Conservation (phyloP, 2,797 vertebrate species). For the Xenentodon cancila region DNA sequence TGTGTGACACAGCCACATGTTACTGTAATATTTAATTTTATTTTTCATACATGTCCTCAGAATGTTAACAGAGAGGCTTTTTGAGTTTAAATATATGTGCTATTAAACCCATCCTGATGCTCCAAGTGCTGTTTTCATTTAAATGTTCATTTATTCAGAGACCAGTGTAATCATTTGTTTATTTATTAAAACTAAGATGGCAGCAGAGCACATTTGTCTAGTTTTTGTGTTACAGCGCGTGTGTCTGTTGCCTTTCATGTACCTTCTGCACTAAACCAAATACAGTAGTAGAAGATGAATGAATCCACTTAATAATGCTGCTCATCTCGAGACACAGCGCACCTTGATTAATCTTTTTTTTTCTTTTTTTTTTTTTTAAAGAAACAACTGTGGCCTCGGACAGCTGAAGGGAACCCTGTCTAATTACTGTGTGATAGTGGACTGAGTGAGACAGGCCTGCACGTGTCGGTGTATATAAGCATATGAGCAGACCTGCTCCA, state of each 20-base stretch:
- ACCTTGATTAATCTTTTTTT: slow-evolving; percentile 6
- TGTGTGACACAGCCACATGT: slow-evolving; percentile 10
- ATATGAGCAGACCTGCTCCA: slow-evolving; percentile 5
- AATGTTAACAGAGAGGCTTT: slow-evolving; percentile 1
- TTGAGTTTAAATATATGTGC: slow-evolving; percentile 21
- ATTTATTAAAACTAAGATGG: slow-evolving; percentile 62
- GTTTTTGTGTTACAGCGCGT: no score
- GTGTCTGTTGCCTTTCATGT: no score
- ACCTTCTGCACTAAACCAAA: background rate
- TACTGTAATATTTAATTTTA: slow-evolving; percentile 5
- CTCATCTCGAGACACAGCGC: background rate
- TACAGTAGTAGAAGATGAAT: background rate
- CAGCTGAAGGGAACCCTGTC: slow-evolving; percentile 4
- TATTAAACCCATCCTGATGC: background rate
- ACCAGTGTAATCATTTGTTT: slow-evolving; percentile 9
- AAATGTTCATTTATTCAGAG: slow-evolving; percentile 22
- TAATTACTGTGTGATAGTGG: slow-evolving; percentile 1
- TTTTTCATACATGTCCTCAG: slow-evolving; percentile 8
- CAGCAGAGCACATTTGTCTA: background rate
- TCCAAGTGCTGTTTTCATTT: slow-evolving; percentile 6
- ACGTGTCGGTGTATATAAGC: slow-evolving; percentile 1
- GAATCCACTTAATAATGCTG: background rate
- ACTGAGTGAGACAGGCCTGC: background rate
- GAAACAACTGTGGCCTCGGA: background rate
- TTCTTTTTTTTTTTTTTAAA: background rate